Base-by-base conservation (phyloP, 2,888 invertebrate species). In the Trisateles emortualis region DNA sequence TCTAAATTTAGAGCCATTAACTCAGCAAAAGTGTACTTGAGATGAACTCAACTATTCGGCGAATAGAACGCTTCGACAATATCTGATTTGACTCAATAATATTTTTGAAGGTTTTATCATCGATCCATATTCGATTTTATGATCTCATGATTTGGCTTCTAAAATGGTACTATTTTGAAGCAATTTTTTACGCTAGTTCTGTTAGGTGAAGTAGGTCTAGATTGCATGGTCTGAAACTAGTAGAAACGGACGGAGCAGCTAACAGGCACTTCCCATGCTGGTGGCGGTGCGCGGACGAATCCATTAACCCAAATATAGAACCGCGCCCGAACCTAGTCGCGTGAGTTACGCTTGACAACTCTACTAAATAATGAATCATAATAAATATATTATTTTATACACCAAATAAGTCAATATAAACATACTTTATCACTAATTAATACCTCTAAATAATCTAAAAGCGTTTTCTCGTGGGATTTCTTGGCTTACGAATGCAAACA, bases 281-380 rank as follows among this genome's bases (percentile, higher is more conserved):
- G 79, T 79, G 74, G 76, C 86, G 76, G 79, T 74, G 83, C 79
- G 85, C 90, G 92, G 92, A 92, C 90, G 91, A 89, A 90, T 88
- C 92, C 86, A 92, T 92, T 92, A 91, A 92, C 92, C 92, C 90
- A 92, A 90, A 92, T 92, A 90, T 89, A 92, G 87, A 84, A 87
- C 90, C 91, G 79, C 90, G 84, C 90, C 90, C 87, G 86, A 80
- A 78, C 64, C 64, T 59, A 73, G 80, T 84, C 78, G 82, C 87
- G 81, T 81, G 81, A 76, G 77, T 69, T 74, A 73, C 70, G 77
- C 76, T n/a, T 78, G 73, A 73, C 68, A 54, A 64, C 57, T 50
- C 26, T 41, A 39, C 32, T 45, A 60, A 65, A 55, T 62, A 65
- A 63, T 60, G 39, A 49, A 51, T 45, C 55, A 50, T 33, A 57